These are phyloP conservation scores for Chydorus sphaericus DNA, from an alignment of 2,888 invertebrate genomes.

Conservation along the genomic window DNA sequence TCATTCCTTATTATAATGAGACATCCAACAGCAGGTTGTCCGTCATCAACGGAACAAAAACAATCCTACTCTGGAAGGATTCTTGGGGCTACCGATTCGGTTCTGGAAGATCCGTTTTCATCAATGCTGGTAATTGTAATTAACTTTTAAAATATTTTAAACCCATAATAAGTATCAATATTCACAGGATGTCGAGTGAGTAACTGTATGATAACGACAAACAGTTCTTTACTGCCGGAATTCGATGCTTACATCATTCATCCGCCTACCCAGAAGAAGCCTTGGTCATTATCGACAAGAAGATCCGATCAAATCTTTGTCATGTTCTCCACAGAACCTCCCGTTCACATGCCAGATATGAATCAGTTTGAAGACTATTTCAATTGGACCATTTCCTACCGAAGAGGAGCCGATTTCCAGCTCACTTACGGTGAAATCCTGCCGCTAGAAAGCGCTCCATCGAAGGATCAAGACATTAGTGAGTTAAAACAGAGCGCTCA, in stretches of 20 bases:
- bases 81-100: constrained; percentile 5
- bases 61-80: background rate
- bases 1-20: no score
- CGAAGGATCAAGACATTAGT: background rate
- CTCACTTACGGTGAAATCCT: constrained; percentile 8
- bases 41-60: background rate
- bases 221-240: background rate
- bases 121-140: no score
- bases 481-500: background rate
- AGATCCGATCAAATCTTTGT: constrained; percentile 1
- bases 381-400: constrained; percentile 22
- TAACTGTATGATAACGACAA: background rate
- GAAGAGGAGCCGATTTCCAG: constrained; percentile 18
- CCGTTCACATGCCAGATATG: constrained; percentile 2
- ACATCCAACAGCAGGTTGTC: no score
- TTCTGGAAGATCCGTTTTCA: background rate
- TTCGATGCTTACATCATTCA: constrained; percentile 5
- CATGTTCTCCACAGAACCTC: constrained; percentile 11
- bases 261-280: background rate
- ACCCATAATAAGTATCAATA: no score
- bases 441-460: background rate
- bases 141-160: no score
- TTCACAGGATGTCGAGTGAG: background rate
- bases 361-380: constrained; percentile 14
- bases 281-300: background rate